Conservation (phyloP, 2,113 vertebrate species). For the Chauna torquata region DNA sequence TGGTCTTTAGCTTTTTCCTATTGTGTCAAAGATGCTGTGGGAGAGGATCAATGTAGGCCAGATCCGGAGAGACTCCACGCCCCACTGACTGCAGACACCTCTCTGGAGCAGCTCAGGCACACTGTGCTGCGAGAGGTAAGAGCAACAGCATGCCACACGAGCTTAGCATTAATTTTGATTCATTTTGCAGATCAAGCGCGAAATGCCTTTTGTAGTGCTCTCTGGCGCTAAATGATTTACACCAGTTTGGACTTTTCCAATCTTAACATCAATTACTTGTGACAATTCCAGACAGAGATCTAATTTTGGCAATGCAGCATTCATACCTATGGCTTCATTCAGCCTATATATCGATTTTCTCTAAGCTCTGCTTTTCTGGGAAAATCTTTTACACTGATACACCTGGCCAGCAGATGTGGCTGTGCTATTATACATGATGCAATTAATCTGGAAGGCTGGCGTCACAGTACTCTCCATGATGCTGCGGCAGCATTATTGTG, state of each 20-base stretch:
- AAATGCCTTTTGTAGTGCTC: slow-evolving; percentile 46
- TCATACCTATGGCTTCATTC: neutral
- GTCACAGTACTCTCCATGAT: slow-evolving; percentile 18
- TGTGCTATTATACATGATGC: slow-evolving; percentile 32
- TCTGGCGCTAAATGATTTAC: slow-evolving; percentile 24
- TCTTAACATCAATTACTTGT: slow-evolving; percentile 47
- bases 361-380: neutral
- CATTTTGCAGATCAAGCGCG: slow-evolving; percentile 62
- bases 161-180: slow-evolving; percentile 59
- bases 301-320: slow-evolving; percentile 17
- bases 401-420: slow-evolving; percentile 61
- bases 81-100: neutral
- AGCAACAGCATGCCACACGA: neutral
- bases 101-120: neutral
- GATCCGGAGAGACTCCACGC: neutral
- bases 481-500: slow-evolving; percentile 55
- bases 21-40: neutral
- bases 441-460: slow-evolving; percentile 58
- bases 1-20: neutral
- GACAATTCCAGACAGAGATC: slow-evolving; percentile 16
- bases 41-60: slow-evolving; percentile 18
- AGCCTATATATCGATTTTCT: slow-evolving; percentile 6
- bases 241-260: slow-evolving; percentile 21
- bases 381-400: slow-evolving; percentile 4
- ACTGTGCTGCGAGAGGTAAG: slow-evolving; percentile 6